A percentile compares a stretch with the other conserved stretches of the same genome.
Conservation (phyloP, 2,113 vertebrate species). For the Gopherus flavomarginatus region DNA sequence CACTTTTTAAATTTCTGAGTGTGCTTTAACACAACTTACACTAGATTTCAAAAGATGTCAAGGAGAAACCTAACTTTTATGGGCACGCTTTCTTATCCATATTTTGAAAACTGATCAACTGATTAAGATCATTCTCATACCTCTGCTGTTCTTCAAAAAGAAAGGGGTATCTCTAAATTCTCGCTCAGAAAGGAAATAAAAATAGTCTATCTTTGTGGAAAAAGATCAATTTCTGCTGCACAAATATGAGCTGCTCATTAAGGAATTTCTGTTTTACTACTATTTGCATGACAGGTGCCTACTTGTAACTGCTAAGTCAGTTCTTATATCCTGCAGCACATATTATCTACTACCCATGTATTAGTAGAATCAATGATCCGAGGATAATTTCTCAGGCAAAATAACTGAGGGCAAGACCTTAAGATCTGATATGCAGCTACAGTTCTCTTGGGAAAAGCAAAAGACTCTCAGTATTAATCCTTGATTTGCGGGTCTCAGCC, state of each 20-base stretch:
- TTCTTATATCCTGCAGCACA: slow-evolving; percentile 6
- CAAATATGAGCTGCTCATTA: slow-evolving; percentile 30
- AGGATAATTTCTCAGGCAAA: slow-evolving; percentile 70
- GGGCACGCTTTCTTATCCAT: background rate
- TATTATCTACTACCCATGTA: slow-evolving; percentile 16
- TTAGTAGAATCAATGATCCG: slow-evolving; percentile 68
- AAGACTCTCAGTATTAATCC: slow-evolving; percentile 14
- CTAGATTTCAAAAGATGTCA: slow-evolving; percentile 16
- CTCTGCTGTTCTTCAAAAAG: background rate
- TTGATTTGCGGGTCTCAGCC: slow-evolving; percentile 51
- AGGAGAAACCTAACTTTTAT: background rate
- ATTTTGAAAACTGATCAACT: background rate
- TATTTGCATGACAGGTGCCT: slow-evolving; percentile 21
- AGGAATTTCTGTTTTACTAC: slow-evolving; percentile 16
- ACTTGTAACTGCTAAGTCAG: slow-evolving; percentile 54
- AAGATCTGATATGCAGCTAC: slow-evolving; percentile 33
- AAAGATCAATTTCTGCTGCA: slow-evolving; percentile 1
- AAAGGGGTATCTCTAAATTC: background rate
- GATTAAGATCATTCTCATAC: background rate
- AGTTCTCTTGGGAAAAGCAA: slow-evolving; percentile 41
- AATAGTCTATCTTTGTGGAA: background rate
- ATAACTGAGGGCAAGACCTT: slow-evolving; percentile 53
- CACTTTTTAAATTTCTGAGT: slow-evolving; percentile 39
- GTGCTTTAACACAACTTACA: slow-evolving; percentile 53
- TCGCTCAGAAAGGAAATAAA: background rate